Evolutionary conservation across 1,140 invertebrate species (phyloP), one percentile per base, ranked within the genome.

Genomic region (Caenorhabditis briggsae): DNA sequence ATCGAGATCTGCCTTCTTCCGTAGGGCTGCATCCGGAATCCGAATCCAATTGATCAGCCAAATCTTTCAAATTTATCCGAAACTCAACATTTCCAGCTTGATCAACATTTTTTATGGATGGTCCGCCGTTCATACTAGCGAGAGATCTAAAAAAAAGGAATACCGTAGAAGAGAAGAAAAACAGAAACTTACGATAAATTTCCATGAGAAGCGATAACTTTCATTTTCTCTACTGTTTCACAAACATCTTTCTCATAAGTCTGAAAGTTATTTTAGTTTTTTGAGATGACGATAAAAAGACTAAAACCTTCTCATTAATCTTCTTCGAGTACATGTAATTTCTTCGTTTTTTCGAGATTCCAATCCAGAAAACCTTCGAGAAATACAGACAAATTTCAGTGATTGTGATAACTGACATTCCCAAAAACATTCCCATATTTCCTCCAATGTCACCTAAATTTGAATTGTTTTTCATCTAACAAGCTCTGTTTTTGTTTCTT

Each of bases 381-480:
- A 86, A 70, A 20, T 56, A 86, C 41, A 87, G 41, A 12, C 83
- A 50, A 43, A 58, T 50, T 55, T 87, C 86, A 43, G 82, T 82
- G 50, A 87, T 70, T n/a, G 86, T 87, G 61, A 87, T 82, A n/a
- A 87, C 55, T 18, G 74, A 82, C 86, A 87, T 87, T 65, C 86
- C 86, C n/a, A 87, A 48, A 23, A 87, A 87, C 61, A 87, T 70
- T 87, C 86, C 86, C 86, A 87, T 87, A 41, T 70, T 82, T 48
- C 86, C 86, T 50, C 86, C 86, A 41, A 87, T 87, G 50, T 87
- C 82, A 87, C 86, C 86, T 87, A 18, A 61, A 64, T 58, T 64
- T 46, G 23, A 23, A 46, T 9, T 48, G 7, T 53, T 46, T 50
- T 6, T 55, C 53, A 12, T 18, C 0, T 6, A 70, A 55, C 55